These are phyloP conservation scores for Pseudocheirus occidentalis DNA, from an alignment of 2,797 vertebrate species.

Conservation along the genomic window DNA sequence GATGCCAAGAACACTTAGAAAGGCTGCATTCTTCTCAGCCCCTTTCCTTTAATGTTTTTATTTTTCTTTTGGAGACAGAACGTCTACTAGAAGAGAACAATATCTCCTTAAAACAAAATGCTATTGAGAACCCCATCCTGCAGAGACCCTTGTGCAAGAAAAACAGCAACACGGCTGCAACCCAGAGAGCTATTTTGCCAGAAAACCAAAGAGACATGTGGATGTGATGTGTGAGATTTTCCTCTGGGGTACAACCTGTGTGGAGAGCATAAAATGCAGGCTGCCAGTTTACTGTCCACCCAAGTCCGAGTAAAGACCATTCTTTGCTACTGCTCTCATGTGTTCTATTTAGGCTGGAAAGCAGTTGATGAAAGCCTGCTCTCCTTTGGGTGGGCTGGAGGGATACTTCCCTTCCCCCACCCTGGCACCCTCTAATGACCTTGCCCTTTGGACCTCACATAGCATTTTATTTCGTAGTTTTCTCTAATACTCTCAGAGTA, in stretches of 20 bases:
- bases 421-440: not conserved
- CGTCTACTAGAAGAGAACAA: slow-evolving; percentile 65
- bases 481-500: not conserved
- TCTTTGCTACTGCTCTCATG: not conserved
- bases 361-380: not conserved
- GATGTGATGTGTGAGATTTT: slow-evolving; percentile 56
- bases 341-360: not conserved
- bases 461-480: not conserved
- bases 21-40: slow-evolving; percentile 12
- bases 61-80: slow-evolving; percentile 61
- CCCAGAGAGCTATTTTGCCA: slow-evolving; percentile 61
- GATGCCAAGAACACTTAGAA: slow-evolving; percentile 24
- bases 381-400: not conserved
- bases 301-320: not conserved
- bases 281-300: not conserved
- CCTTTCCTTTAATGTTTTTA: slow-evolving; percentile 55
- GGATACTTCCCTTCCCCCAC: not conserved
- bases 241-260: slow-evolving; percentile 3
- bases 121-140: slow-evolving; percentile 63
- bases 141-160: slow-evolving; percentile 45
- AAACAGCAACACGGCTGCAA: slow-evolving; percentile 2
- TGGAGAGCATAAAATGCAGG: not conserved
- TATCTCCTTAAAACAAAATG: slow-evolving; percentile 64
- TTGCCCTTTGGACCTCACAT: not conserved
- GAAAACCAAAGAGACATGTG: slow-evolving; percentile 56